Conservation (phyloP, 1,140 invertebrate genomes). For the Wiebesia pumilae region DNA sequence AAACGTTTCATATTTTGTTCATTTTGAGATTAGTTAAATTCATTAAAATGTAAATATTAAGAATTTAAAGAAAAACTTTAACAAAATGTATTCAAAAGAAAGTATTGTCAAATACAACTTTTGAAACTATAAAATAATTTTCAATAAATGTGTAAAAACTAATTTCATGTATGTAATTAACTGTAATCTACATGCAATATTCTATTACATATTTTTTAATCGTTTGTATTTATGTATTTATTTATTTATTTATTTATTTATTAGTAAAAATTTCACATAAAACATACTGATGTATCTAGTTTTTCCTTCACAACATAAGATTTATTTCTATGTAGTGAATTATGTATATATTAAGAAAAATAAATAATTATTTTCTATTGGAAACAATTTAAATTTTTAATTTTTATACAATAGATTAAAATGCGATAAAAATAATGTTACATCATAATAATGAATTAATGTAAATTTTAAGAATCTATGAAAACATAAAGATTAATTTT, state of each 20-base stretch:
- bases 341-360: neutral
- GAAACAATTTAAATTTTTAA: slow-evolving; percentile 12
- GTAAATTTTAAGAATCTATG: neutral
- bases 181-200: neutral
- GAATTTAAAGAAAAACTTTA: no score
- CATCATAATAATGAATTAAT: neutral
- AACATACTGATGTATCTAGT: neutral
- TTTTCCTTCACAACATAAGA: neutral
- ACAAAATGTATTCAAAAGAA: no score
- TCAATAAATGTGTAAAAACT: neutral
- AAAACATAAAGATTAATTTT: neutral
- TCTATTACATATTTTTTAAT: slow-evolving; percentile 11
- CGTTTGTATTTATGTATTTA: slow-evolving; percentile 39
- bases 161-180: neutral
- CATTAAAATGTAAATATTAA: slow-evolving; percentile 1
- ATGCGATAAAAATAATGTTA: neutral
- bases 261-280: slow-evolving; percentile 36
- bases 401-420: slow-evolving; percentile 20
- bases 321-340: neutral
- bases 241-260: slow-evolving; percentile 47
- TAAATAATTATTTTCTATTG: neutral
- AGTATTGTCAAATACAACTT: neutral
- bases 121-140: neutral
- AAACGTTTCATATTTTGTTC: neutral
- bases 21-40: slow-evolving; percentile 1